These are phyloP conservation scores for Serranochromis macrocephalus DNA, from an alignment of 2,113 vertebrate species.

Conservation along the genomic window DNA sequence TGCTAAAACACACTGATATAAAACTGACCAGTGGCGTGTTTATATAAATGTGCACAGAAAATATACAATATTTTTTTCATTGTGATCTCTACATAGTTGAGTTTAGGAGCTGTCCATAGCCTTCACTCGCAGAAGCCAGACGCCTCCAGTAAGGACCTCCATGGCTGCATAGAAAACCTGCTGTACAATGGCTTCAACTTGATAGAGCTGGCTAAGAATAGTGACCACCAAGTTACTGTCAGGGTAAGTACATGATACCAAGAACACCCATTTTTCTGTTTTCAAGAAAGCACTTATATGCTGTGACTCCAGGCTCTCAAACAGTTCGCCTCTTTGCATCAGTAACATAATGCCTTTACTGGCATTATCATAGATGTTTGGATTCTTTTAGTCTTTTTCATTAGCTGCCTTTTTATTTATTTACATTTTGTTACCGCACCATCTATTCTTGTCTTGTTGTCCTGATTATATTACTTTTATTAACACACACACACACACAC, in stretches of 20 bases:
- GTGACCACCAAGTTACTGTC: slow-evolving; percentile 64
- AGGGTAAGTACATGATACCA: slow-evolving; percentile 66
- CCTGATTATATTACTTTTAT: neutral
- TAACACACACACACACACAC: neutral
- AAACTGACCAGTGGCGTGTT: fast-evolving
- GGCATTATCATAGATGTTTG: neutral
- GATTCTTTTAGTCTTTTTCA: neutral
- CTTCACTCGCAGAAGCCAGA: slow-evolving; percentile 65
- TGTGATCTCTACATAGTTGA: slow-evolving; percentile 71
- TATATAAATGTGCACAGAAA: neutral
- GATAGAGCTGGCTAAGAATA: slow-evolving; percentile 73
- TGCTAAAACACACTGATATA: neutral
- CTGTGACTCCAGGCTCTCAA: neutral
- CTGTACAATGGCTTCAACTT: slow-evolving; percentile 79
- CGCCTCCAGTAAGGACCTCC: slow-evolving; percentile 71
- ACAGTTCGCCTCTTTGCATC: neutral
- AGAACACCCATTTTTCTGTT: neutral
- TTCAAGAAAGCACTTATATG: neutral
- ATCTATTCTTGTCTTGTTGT: neutral
- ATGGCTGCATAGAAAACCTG: slow-evolving; percentile 92
- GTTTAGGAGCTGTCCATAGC: slow-evolving; percentile 77
- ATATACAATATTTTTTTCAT: neutral
- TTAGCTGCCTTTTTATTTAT: neutral
- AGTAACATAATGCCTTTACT: neutral
- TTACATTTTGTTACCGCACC: neutral